These are phyloP conservation scores for Stenolophus ochropezus DNA, from an alignment of 2,888 invertebrate species.

Conservation along the genomic window DNA sequence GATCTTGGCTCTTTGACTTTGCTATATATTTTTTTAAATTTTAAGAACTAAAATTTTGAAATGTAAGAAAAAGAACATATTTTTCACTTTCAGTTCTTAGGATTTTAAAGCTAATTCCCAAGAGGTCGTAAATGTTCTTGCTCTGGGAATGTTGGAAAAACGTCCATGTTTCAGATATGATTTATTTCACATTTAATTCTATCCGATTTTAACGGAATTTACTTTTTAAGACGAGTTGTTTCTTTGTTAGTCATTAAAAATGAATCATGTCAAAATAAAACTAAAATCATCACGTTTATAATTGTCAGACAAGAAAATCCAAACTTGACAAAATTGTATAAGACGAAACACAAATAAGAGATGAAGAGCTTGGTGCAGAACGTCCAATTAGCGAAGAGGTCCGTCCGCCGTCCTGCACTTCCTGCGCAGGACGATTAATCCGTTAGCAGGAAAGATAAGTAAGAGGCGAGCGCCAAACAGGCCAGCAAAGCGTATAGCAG, in stretches of 20 bases:
- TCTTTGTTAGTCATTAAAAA: neutral
- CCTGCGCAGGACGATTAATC: constrained; percentile 48
- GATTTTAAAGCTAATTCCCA: no score
- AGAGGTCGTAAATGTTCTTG: no score
- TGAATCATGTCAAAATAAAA: neutral
- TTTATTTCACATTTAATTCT: no score
- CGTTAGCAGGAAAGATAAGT: constrained; percentile 54
- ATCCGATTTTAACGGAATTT: no score
- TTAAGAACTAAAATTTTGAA: no score
- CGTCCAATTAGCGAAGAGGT: constrained; percentile 48
- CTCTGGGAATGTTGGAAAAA: no score
- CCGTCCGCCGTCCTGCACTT: constrained; percentile 9
- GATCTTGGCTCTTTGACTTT: no score
- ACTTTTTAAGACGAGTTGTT: neutral
- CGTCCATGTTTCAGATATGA: no score
- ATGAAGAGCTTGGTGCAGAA: constrained; percentile 42
- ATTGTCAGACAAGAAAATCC: constrained; percentile 34
- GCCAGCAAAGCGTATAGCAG: constrained; percentile 47
- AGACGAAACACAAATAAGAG: constrained; percentile 50
- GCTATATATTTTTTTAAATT: no score
- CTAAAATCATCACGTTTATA: neutral
- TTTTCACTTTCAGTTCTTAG: no score
- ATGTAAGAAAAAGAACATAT: no score
- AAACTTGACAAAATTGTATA: constrained; percentile 28
- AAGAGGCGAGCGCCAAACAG: constrained; percentile 29